Percentiles rank a stretch among this genome's conserved stretches.
These are phyloP conservation scores for Formica exsecta DNA, from an alignment of 1,140 invertebrate genomes.

Conservation along the genomic window DNA sequence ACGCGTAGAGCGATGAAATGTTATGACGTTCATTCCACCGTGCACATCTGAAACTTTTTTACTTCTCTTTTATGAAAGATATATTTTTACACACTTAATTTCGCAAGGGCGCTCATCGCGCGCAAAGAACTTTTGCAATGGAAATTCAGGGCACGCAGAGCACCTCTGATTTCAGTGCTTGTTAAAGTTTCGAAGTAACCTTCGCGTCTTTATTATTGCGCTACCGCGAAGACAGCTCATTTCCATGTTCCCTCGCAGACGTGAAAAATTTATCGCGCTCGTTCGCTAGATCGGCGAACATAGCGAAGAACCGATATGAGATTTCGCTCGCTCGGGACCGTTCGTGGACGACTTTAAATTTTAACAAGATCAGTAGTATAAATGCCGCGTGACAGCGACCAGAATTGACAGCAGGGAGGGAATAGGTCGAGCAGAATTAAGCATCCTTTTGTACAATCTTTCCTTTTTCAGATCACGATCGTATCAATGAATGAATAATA, in stretches of 20 bases:
- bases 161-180: conserved; percentile 36
- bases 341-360: conserved; percentile 63
- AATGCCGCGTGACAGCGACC: conserved; percentile 59
- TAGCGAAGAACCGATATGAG: conserved; percentile 54
- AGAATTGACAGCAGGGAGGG: not conserved
- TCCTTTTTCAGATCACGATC: not conserved
- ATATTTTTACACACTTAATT: conserved; percentile 52
- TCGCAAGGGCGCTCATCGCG: not conserved
- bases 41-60: conserved; percentile 41
- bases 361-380: conserved; percentile 71
- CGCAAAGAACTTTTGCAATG: not conserved
- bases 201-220: conserved; percentile 56
- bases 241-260: conserved; percentile 33
- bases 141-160: conserved; percentile 31
- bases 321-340: conserved; percentile 14
- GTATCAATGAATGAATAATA: not conserved
- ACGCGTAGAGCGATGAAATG: not conserved
- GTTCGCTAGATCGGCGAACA: conserved; percentile 23
- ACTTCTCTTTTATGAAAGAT: conserved; percentile 25
- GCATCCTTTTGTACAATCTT: not conserved
- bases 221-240: conserved; percentile 22
- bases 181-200: conserved; percentile 49
- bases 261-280: conserved; percentile 71
- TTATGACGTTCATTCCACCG: conserved; percentile 19
- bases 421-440: conserved; percentile 27